These are phyloP conservation scores for Hippocampus barbouri DNA, from an alignment of 2,113 vertebrate species.

Conservation along the genomic window DNA sequence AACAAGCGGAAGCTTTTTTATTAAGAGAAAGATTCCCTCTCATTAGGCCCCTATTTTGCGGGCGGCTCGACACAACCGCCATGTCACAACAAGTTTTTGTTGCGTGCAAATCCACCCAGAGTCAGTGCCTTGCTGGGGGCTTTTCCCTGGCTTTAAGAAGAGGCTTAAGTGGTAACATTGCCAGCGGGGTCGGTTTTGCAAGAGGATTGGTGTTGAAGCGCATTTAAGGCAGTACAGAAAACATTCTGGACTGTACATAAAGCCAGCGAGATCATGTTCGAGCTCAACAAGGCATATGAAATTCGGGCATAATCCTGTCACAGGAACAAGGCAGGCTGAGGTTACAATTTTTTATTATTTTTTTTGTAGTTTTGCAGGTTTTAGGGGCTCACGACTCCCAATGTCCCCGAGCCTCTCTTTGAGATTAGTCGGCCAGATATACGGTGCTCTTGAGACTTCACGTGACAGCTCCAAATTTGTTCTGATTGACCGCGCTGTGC, in stretches of 20 bases:
- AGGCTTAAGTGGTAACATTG: constrained; percentile 63
- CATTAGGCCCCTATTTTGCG: constrained; percentile 42
- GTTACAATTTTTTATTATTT: constrained; percentile 19
- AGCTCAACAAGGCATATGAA: constrained; percentile 41
- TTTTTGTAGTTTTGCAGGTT: constrained; percentile 1
- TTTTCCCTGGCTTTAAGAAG: constrained; percentile 55
- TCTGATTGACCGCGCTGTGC: constrained; percentile 42
- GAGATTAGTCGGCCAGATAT: constrained; percentile 41
- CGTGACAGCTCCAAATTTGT: constrained; percentile 43
- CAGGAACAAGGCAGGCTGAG: constrained; percentile 26
- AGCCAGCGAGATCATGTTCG: constrained; percentile 45
- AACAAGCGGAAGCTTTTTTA: constrained; percentile 11
- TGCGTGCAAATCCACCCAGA: constrained; percentile 50
- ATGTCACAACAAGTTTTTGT: constrained; percentile 38
- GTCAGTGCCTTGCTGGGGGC: constrained; percentile 43
- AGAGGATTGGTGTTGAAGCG: constrained; percentile 49
- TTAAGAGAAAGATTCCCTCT: constrained; percentile 16
- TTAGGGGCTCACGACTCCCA: constrained; percentile 3
- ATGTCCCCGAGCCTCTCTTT: constrained; percentile 26
- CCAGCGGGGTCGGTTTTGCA: constrained; percentile 53
- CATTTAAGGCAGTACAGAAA: constrained; percentile 57
- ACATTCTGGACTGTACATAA: constrained; percentile 45
- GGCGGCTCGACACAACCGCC: constrained; percentile 31
- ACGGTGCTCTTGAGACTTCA: constrained; percentile 27
- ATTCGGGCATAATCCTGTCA: constrained; percentile 46